Conservation (phyloP, 2,888 invertebrate species). For the Macrosiphum euphorbiae region DNA sequence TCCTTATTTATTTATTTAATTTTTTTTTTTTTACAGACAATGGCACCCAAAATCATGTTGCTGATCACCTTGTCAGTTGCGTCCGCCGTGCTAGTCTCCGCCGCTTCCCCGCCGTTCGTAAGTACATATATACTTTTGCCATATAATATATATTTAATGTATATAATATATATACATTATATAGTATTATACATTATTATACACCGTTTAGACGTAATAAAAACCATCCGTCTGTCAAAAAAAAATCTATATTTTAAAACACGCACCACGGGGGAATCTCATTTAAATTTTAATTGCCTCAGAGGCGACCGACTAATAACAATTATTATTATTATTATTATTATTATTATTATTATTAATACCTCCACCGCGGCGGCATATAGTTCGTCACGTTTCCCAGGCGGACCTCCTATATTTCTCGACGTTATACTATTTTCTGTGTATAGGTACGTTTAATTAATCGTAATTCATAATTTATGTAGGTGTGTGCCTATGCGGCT, state of each 20-base stretch:
- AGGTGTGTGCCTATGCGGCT: not conserved
- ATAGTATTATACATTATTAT: not conserved
- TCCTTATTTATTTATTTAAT: not conserved
- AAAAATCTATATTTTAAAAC: conserved; percentile 17
- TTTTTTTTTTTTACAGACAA: conserved; percentile 37
- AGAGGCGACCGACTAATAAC: conserved; percentile 36
- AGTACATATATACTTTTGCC: not conserved
- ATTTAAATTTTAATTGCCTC: conserved; percentile 62
- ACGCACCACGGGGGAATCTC: conserved; percentile 46
- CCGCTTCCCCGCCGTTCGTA: conserved; percentile 52
- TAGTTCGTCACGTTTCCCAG: conserved; percentile 39
- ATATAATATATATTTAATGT: not conserved
- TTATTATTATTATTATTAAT: conserved; percentile 42
- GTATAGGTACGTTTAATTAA: conserved; percentile 18
- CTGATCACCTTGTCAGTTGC: conserved; percentile 32
- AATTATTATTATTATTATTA: conserved; percentile 44
- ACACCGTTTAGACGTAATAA: conserved; percentile 18
- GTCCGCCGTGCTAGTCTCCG: conserved; percentile 12
- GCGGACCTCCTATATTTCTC: not conserved
- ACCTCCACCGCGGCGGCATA: not conserved
- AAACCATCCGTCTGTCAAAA: not conserved
- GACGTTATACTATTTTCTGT: not conserved
- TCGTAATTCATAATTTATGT: conserved; percentile 30
- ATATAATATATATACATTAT: not conserved
- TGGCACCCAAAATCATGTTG: conserved; percentile 39